These are phyloP conservation scores for Drosophila orena DNA, from an alignment of 1,140 invertebrate genomes.

Conservation along the genomic window DNA sequence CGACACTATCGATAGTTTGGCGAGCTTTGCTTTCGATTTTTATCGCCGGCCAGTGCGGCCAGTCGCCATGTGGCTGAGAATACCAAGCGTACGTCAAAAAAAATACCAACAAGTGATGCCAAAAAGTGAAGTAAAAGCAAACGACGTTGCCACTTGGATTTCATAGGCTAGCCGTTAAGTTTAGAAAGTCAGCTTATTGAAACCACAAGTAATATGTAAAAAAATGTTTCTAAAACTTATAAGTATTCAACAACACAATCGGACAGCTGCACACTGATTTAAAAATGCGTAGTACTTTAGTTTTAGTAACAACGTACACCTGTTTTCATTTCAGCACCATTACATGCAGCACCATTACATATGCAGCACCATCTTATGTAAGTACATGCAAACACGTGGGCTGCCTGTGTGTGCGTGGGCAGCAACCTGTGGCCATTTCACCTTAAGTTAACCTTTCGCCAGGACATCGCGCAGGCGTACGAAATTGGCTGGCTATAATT, in stretches of 20 bases:
- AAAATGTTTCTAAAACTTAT: not conserved
- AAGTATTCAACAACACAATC: too few relatives aligned
- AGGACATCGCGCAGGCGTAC: slow-evolving; percentile 28
- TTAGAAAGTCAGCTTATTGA: not conserved
- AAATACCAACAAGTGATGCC: not conserved
- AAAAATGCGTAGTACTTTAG: not conserved
- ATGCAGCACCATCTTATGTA: not conserved
- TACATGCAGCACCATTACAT: not conserved
- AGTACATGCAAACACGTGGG: not conserved
- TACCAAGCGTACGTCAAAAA: not conserved
- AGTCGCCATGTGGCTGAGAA: not conserved
- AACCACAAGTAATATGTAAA: not conserved
- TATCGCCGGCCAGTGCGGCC: not conserved
- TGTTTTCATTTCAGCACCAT: not conserved
- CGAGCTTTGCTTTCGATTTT: not conserved
- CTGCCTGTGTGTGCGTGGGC: slow-evolving; percentile 10
- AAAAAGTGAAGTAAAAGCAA: not conserved
- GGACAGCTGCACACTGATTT: too few relatives aligned
- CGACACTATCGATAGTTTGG: not conserved
- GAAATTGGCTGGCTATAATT: slow-evolving; percentile 20
- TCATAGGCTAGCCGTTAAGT: not conserved
- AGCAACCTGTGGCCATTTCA: slow-evolving; percentile 47
- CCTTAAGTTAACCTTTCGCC: slow-evolving; percentile 41
- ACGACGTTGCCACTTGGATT: not conserved
- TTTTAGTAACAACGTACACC: not conserved